A percentile compares a stretch with the other conserved stretches of the same genome.
Evolutionary conservation across 2,113 vertebrate species (phyloP).

Genomic region (Asarcornis scutulata): DNA sequence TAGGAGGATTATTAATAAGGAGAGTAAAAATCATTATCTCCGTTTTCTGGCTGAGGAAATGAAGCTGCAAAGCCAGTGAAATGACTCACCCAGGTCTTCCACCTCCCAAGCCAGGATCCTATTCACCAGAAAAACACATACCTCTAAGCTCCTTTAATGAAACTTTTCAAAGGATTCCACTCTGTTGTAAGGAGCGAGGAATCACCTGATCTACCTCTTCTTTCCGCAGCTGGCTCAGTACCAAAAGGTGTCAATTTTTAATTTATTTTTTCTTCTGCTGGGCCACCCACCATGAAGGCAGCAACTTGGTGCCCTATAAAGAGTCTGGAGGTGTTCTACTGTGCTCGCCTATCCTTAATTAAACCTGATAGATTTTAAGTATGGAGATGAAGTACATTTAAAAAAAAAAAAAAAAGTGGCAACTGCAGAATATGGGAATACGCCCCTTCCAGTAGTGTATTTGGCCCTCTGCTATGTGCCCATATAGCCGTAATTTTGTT

Average conservation of each 20-base stretch:
- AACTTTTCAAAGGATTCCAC: neutral
- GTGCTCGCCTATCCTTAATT: neutral
- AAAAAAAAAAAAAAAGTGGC: neutral
- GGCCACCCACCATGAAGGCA: neutral
- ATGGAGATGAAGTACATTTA: neutral
- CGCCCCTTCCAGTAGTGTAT: neutral
- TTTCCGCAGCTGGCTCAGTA: neutral
- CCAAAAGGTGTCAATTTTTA: neutral
- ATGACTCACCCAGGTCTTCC: neutral
- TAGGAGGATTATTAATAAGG: neutral
- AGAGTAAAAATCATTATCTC: slow-evolving; percentile 4
- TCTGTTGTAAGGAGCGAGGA: neutral
- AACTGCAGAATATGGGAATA: neutral
- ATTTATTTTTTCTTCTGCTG: neutral
- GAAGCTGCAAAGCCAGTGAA: neutral
- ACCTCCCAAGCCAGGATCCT: neutral
- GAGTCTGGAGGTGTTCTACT: neutral
- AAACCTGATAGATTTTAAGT: neutral
- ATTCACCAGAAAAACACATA: neutral
- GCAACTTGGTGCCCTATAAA: neutral
- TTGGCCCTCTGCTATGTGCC: neutral
- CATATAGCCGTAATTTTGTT: neutral
- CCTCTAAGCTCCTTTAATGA: neutral
- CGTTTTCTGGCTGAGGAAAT: slow-evolving; percentile 11
- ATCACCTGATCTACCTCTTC: neutral